Percentiles rank a stretch among this genome's conserved stretches.
phyloP scores from a whole-genome alignment of 2,113 vertebrate genomes.

The Brachyhypopomus gauderio region DNA sequence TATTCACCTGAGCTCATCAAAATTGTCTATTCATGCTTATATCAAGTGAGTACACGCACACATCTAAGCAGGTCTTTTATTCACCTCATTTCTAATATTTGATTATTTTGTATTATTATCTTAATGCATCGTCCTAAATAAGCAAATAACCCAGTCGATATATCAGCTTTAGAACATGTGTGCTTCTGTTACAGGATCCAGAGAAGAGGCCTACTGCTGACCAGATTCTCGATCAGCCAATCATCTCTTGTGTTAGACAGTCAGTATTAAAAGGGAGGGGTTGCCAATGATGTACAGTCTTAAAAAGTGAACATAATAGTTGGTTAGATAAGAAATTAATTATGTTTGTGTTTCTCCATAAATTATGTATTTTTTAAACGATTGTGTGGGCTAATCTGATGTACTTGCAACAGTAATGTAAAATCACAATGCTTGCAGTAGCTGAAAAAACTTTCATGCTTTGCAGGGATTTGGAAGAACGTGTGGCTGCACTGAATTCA shows the following conservation, averaged over 20 bases:
- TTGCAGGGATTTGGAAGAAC: slow-evolving; percentile 89
- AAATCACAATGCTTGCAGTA: too few relatives aligned
- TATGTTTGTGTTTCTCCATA: background rate
- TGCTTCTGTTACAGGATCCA: slow-evolving; percentile 81
- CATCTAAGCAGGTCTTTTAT: background rate
- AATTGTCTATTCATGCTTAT: slow-evolving; percentile 88
- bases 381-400: background rate
- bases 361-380: background rate
- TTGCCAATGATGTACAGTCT: background rate
- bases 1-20: slow-evolving; percentile 87
- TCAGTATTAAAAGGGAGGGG: slow-evolving; percentile 68
- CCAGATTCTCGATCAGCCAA: slow-evolving; percentile 83
- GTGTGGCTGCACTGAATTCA: slow-evolving; percentile 87
- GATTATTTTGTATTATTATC: too few relatives aligned
- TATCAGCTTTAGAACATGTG: background rate
- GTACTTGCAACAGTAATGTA: too few relatives aligned
- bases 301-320: background rate
- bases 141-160: background rate
- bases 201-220: slow-evolving; percentile 90
- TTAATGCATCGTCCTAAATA: too few relatives aligned
- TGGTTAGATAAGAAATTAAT: background rate
- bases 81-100: too few relatives aligned
- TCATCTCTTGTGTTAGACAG: slow-evolving; percentile 83
- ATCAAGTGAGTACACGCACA: slow-evolving; percentile 80
- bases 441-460: background rate